phyloP scores from a whole-genome alignment of 2,113 vertebrate genomes.

The Ranitomeya imitator region DNA sequence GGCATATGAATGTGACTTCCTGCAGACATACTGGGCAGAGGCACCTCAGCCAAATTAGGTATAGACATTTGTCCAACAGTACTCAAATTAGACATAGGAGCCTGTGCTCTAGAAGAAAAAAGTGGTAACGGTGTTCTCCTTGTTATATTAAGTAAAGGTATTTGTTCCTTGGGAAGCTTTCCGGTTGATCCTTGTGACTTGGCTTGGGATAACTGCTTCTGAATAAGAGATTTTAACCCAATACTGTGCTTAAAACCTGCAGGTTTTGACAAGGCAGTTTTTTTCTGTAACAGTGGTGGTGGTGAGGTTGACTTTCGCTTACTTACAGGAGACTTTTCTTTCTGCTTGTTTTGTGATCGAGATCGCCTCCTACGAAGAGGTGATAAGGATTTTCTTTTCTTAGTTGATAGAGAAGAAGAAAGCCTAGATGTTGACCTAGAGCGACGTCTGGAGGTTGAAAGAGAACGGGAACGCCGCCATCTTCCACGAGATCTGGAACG shows the following conservation, averaged over 20 bases:
- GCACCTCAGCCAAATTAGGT: slow-evolving; percentile 32
- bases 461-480: slow-evolving; percentile 43
- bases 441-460: slow-evolving; percentile 23
- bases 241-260: slow-evolving; percentile 45
- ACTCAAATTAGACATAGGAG: background rate
- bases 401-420: slow-evolving; percentile 22
- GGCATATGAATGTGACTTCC: slow-evolving; percentile 8
- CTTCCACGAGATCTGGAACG: slow-evolving; percentile 31
- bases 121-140: background rate
- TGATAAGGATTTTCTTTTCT: slow-evolving; percentile 31
- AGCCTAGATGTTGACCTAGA: slow-evolving; percentile 42
- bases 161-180: slow-evolving; percentile 47
- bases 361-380: slow-evolving; percentile 17
- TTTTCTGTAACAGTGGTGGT: slow-evolving; percentile 26
- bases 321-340: slow-evolving; percentile 43
- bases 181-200: slow-evolving; percentile 33
- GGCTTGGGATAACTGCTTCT: slow-evolving; percentile 53
- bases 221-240: slow-evolving; percentile 54
- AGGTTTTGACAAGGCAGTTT: background rate
- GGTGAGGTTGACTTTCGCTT: slow-evolving; percentile 20
- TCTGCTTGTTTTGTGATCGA: slow-evolving; percentile 24
- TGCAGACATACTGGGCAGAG: slow-evolving; percentile 12
- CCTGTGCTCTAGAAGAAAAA: background rate
- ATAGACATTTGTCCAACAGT: background rate
- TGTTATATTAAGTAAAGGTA: background rate